Percentiles rank a stretch among this genome's conserved stretches.
phyloP scores from a whole-genome alignment of 2,888 invertebrate genomes.

The Atherix ibis region DNA sequence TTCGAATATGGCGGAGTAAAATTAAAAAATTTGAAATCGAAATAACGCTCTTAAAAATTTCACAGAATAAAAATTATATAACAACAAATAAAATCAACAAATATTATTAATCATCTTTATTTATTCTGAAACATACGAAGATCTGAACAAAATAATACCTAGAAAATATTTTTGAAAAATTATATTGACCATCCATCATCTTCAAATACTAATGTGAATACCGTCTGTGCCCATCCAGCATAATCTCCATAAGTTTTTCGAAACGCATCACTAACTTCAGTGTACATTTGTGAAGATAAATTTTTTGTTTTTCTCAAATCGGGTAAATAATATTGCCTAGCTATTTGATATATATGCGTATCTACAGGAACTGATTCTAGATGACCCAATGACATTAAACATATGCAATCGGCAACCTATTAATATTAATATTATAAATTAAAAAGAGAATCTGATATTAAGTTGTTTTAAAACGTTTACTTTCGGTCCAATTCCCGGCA shows the following conservation, averaged over 20 bases:
- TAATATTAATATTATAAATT: slow-evolving; percentile 11
- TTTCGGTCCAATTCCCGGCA: slow-evolving; percentile 89
- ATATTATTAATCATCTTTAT: too few species aligned
- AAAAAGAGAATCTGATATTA: slow-evolving; percentile 1
- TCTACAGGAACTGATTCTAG: slow-evolving; percentile 84
- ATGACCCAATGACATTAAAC: slow-evolving; percentile 88
- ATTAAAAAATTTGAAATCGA: too few species aligned
- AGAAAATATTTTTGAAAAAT: slow-evolving; percentile 19
- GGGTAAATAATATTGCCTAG: slow-evolving; percentile 62
- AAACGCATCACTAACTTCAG: slow-evolving; percentile 73
- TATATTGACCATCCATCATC: slow-evolving; percentile 3
- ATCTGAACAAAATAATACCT: slow-evolving; percentile 71
- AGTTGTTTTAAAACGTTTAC: slow-evolving; percentile 32
- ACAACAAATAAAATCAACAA: too few species aligned
- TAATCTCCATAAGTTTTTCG: slow-evolving; percentile 63
- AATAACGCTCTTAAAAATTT: too few species aligned
- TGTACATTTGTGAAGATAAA: slow-evolving; percentile 67
- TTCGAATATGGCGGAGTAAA: too few species aligned
- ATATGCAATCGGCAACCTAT: slow-evolving; percentile 93
- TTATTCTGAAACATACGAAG: slow-evolving; percentile 49
- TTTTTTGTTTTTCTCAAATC: slow-evolving; percentile 53
- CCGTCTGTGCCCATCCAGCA: slow-evolving; percentile 93
- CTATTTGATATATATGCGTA: slow-evolving; percentile 90
- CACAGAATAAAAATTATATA: too few species aligned
- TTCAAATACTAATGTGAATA: slow-evolving; percentile 28